A percentile compares a stretch with the other conserved stretches of the same genome.
phyloP scores from a whole-genome alignment of 2,113 vertebrate species.

The Neodontobutis hainanensis region DNA sequence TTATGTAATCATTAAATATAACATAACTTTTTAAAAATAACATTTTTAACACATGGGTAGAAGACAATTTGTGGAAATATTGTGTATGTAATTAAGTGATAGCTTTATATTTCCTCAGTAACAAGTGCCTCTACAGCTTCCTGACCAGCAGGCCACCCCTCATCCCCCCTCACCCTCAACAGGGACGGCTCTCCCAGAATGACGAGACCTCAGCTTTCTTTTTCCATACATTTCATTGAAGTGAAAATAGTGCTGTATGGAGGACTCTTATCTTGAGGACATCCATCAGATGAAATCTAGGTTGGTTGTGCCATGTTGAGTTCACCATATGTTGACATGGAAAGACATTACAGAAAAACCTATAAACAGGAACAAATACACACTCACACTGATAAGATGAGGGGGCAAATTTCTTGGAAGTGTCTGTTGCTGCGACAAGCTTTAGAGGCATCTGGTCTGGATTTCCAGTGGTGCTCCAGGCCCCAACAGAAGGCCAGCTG shows the following conservation, averaged over 20 bases:
- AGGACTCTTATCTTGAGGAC: background rate
- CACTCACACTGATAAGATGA: background rate
- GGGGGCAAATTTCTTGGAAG: slow-evolving; percentile 47
- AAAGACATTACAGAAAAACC: slow-evolving; percentile 4
- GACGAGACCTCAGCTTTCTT: background rate
- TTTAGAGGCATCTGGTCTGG: slow-evolving; percentile 56
- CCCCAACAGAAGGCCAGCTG: slow-evolving; percentile 67
- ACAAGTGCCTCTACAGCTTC: too few relatives aligned
- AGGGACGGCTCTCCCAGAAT: too few relatives aligned
- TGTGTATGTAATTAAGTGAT: too few relatives aligned
- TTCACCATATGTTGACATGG: slow-evolving; percentile 32
- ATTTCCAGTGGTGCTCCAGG: slow-evolving; percentile 56
- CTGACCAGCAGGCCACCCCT: too few relatives aligned
- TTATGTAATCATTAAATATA: too few relatives aligned
- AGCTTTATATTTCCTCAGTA: too few relatives aligned
- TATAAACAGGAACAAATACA: slow-evolving; percentile 19
- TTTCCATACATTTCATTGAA: background rate
- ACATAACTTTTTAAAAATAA: too few relatives aligned
- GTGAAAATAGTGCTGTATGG: background rate
- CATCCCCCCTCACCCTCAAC: too few relatives aligned
- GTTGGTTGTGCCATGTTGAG: background rate
- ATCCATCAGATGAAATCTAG: slow-evolving; percentile 1
- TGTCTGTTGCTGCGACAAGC: slow-evolving; percentile 45
- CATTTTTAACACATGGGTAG: too few relatives aligned
- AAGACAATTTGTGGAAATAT: too few relatives aligned